Evolutionary conservation across 1,140 invertebrate genomes (phyloP).

Genomic region (Atta colombica): DNA sequence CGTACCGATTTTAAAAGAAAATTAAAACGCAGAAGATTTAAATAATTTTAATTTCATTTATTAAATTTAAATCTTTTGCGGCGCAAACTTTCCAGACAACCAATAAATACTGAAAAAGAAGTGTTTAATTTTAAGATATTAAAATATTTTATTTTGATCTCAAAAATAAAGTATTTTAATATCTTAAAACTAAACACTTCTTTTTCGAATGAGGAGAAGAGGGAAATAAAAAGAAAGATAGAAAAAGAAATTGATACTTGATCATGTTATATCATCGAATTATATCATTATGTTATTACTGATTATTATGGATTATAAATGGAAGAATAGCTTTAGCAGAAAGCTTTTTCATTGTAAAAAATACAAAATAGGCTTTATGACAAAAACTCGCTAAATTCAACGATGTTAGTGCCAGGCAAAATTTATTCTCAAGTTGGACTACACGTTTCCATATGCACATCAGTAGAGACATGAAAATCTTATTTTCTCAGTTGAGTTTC

Average conservation of each 20-base stretch:
- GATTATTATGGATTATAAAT: neutral
- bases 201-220: too few species aligned
- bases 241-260: neutral
- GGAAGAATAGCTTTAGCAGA: neutral
- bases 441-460: constrained; percentile 17
- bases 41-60: too few species aligned
- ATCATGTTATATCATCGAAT: neutral
- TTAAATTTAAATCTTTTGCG: too few species aligned
- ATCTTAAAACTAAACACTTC: too few species aligned
- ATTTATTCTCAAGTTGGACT: constrained; percentile 16
- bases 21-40: too few species aligned
- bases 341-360: neutral
- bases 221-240: neutral
- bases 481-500: constrained; percentile 15
- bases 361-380: neutral
- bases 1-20: too few species aligned
- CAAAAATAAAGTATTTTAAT: too few species aligned
- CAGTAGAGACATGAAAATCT: constrained; percentile 6
- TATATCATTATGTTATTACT: neutral
- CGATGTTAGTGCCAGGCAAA: neutral
- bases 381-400: constrained; percentile 9
- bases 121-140: too few species aligned
- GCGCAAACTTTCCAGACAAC: too few species aligned
- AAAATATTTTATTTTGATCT: too few species aligned
- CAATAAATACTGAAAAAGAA: neutral